These are phyloP conservation scores for Rhizoglyphus robini DNA, from an alignment of 1,140 invertebrate species.

Conservation along the genomic window DNA sequence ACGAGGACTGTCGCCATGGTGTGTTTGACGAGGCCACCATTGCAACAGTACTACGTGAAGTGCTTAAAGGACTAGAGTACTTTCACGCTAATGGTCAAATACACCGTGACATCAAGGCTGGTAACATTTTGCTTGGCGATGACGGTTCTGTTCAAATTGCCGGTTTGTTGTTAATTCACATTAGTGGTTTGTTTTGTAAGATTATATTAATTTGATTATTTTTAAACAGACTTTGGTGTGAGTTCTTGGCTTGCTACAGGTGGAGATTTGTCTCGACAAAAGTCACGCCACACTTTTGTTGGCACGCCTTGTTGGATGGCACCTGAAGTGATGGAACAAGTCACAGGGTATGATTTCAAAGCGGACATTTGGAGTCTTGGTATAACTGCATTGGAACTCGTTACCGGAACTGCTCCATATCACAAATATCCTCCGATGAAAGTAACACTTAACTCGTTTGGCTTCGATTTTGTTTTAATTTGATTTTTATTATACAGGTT, in stretches of 20 bases:
- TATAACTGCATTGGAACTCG: slow-evolving; percentile 97
- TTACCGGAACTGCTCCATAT: slow-evolving; percentile 94
- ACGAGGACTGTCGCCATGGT: slow-evolving; percentile 77
- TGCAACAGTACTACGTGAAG: slow-evolving; percentile 96
- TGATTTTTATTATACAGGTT: slow-evolving; percentile 37
- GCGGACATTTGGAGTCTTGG: slow-evolving; percentile 99
- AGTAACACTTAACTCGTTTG: slow-evolving; percentile 34
- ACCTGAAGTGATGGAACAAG: slow-evolving; percentile 99
- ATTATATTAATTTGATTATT: not conserved
- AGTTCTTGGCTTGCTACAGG: slow-evolving; percentile 83
- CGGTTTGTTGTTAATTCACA: slow-evolving; percentile 30
- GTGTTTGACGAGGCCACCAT: slow-evolving; percentile 96
- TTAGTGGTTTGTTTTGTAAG: not conserved
- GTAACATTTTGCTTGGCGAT: slow-evolving; percentile 91
- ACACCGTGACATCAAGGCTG: slow-evolving; percentile 65
- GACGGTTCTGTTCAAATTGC: slow-evolving; percentile 98
- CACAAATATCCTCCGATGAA: slow-evolving; percentile 99
- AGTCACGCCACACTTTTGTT: slow-evolving; percentile 90
- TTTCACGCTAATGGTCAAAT: slow-evolving; percentile 98
- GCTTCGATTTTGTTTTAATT: not conserved
- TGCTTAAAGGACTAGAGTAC: slow-evolving; percentile 94
- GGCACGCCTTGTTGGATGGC: slow-evolving; percentile 99
- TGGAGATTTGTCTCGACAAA: slow-evolving; percentile 78
- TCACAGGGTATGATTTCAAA: slow-evolving; percentile 96
- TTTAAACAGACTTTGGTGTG: slow-evolving; percentile 61